These are phyloP conservation scores for Hofmannophila pseudospretella DNA, from an alignment of 2,888 invertebrate species.

Conservation along the genomic window DNA sequence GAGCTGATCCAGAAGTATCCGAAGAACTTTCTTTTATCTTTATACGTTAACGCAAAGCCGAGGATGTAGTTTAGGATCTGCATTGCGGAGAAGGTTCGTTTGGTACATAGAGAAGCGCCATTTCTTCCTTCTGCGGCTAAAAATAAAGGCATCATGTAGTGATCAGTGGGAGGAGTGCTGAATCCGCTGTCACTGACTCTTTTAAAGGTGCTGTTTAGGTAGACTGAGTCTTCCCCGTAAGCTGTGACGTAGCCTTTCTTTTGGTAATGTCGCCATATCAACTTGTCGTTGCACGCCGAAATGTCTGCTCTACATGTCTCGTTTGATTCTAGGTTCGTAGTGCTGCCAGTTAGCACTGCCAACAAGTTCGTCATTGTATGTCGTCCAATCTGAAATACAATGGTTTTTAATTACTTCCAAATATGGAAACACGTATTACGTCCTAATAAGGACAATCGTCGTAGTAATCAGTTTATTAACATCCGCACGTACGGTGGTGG, in stretches of 20 bases:
- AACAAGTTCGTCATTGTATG: background rate
- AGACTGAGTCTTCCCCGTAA: conserved; percentile 1
- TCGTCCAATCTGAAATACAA: background rate
- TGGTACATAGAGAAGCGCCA: background rate
- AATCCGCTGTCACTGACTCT: background rate
- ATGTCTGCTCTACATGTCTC: background rate
- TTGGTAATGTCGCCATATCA: conserved; percentile 1
- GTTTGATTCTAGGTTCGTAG: background rate
- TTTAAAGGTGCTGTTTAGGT: background rate
- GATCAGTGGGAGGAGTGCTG: background rate
- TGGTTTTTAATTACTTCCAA: too few species aligned
- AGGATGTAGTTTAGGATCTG: background rate
- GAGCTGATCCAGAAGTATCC: conserved; percentile 3
- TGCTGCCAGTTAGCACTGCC: background rate
- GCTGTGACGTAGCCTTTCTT: conserved; percentile 4
- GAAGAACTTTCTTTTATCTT: background rate
- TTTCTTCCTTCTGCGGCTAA: background rate
- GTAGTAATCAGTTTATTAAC: too few species aligned
- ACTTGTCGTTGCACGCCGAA: background rate
- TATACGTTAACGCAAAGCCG: background rate
- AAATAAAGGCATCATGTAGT: conserved; percentile 1
- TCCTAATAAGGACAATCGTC: too few species aligned
- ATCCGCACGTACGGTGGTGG: too few species aligned
- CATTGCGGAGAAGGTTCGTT: background rate
- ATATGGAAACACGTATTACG: too few species aligned